A percentile compares a stretch with the other conserved stretches of the same genome.
These are phyloP conservation scores for Trachurus trachurus DNA, from an alignment of 2,797 vertebrate species.

Conservation along the genomic window DNA sequence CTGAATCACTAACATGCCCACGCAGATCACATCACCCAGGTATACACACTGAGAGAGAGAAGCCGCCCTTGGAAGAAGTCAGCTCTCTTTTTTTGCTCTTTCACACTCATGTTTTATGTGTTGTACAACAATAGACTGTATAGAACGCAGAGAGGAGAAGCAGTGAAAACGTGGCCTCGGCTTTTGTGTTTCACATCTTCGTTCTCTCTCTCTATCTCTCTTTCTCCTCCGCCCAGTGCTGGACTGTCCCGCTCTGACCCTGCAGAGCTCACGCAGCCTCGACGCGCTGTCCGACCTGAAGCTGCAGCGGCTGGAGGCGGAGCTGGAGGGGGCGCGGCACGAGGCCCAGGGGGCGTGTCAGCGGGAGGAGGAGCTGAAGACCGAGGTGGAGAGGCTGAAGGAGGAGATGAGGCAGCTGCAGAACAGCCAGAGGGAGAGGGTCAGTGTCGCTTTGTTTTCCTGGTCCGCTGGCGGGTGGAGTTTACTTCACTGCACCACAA, in stretches of 20 bases:
- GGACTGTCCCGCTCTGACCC: slow-evolving; percentile 90
- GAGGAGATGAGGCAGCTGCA: slow-evolving; percentile 93
- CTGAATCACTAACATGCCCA: slow-evolving; percentile 77
- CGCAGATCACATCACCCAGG: slow-evolving; percentile 71
- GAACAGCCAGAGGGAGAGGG: slow-evolving; percentile 90
- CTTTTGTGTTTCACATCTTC: neutral
- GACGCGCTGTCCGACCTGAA: slow-evolving; percentile 90
- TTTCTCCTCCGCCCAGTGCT: slow-evolving; percentile 81
- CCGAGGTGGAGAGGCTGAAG: slow-evolving; percentile 91
- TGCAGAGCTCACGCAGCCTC: slow-evolving; percentile 90
- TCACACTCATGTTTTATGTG: slow-evolving; percentile 10
- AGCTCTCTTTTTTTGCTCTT: slow-evolving; percentile 25
- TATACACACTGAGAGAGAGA: slow-evolving; percentile 36
- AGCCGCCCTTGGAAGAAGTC: slow-evolving; percentile 65
- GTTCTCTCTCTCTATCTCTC: neutral
- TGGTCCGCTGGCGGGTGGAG: neutral
- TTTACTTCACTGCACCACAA: neutral
- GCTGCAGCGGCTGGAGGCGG: slow-evolving; percentile 90
- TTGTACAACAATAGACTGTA: slow-evolving; percentile 21
- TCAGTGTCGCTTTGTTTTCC: slow-evolving; percentile 63
- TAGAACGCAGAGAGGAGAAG: neutral
- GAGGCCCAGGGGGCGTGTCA: slow-evolving; percentile 93
- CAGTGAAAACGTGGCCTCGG: neutral
- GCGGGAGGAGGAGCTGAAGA: slow-evolving; percentile 93
- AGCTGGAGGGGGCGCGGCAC: slow-evolving; percentile 92